Percentiles rank a stretch among this genome's conserved stretches.
Conservation (phyloP, 2,113 vertebrate genomes). For the Ancistrus triradiatus region DNA sequence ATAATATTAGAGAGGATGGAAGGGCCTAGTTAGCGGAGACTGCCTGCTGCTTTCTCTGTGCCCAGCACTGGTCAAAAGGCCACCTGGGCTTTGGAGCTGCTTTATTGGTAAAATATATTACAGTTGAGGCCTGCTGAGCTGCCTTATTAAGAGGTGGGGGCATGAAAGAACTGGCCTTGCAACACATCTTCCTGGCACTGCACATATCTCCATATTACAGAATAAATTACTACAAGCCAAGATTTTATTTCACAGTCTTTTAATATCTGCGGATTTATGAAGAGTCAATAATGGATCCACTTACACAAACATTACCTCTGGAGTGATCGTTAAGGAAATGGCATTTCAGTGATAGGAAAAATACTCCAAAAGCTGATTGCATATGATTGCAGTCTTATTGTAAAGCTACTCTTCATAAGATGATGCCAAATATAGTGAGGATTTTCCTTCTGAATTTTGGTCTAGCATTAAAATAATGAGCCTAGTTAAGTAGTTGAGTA, state of each 20-base stretch:
- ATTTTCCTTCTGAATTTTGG: too few species aligned
- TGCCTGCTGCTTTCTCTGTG: conserved; percentile 61
- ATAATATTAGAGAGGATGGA: conserved; percentile 74
- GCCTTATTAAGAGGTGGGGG: conserved; percentile 67
- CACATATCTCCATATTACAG: conserved; percentile 63
- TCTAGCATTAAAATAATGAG: too few species aligned
- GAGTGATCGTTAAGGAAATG: conserved; percentile 29
- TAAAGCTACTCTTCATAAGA: neutral
- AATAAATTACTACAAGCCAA: conserved; percentile 57
- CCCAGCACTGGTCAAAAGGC: conserved; percentile 61
- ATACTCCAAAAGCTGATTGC: conserved; percentile 3
- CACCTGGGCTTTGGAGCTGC: conserved; percentile 62
- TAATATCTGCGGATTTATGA: conserved; percentile 53
- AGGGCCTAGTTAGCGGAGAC: conserved; percentile 67
- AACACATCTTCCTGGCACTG: conserved; percentile 53
- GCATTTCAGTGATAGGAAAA: conserved; percentile 14
- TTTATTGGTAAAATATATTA: conserved; percentile 69
- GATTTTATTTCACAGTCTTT: conserved; percentile 46
- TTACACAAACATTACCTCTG: conserved; percentile 45
- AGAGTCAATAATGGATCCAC: conserved; percentile 38
- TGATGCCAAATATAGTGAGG: too few species aligned
- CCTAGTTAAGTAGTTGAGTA: too few species aligned
- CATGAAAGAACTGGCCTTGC: conserved; percentile 62
- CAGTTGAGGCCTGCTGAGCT: conserved; percentile 67
- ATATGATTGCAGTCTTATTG: neutral